Conservation (phyloP, 2,797 vertebrate genomes). For the Nyctibius grandis region DNA sequence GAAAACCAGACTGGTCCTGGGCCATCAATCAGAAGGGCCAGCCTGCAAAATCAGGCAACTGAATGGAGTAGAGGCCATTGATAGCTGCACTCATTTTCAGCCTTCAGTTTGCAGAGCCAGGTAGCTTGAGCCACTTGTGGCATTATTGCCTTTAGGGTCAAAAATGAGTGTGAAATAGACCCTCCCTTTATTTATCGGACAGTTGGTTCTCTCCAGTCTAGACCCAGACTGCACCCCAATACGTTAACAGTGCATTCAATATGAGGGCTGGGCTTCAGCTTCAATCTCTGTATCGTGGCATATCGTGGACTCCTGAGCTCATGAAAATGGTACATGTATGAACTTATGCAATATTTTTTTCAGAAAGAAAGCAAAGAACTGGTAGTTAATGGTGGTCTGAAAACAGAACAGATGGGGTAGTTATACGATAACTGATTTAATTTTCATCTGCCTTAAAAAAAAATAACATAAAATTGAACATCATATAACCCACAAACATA, state of each 20-base stretch:
- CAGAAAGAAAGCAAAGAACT: background rate
- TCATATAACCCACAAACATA: background rate
- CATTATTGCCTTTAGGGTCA: background rate
- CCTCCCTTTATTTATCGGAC: background rate
- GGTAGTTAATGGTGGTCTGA: background rate
- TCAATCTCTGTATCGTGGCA: background rate
- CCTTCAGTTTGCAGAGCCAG: background rate
- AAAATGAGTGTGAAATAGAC: background rate
- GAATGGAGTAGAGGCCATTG: background rate
- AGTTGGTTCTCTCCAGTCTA: background rate
- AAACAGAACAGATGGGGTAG: background rate
- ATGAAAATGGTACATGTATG: background rate
- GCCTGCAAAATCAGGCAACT: background rate
- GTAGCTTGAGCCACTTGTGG: background rate
- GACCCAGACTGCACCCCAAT: background rate
- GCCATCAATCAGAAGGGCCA: background rate
- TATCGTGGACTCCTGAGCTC: background rate
- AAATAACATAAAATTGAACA: background rate
- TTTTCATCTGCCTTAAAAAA: background rate
- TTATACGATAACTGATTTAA: background rate
- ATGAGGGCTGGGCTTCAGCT: background rate
- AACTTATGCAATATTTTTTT: background rate
- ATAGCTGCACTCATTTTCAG: background rate
- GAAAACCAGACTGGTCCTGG: background rate
- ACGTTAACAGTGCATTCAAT: background rate